These are phyloP conservation scores for Salvelinus fontinalis DNA, from an alignment of 2,113 vertebrate species.

Conservation along the genomic window DNA sequence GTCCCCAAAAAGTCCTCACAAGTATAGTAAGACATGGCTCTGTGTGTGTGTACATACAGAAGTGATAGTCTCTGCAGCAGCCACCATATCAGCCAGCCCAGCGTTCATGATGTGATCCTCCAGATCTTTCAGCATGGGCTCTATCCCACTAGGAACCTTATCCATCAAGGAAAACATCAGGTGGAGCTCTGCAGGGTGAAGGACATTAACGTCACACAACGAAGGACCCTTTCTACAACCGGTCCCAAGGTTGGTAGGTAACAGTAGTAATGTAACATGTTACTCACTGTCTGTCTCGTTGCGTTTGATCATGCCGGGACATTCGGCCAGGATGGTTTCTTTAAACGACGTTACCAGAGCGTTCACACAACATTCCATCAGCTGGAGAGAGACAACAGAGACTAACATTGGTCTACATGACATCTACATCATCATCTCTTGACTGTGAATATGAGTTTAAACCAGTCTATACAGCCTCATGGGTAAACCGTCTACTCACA, in stretches of 20 bases:
- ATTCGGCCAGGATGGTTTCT: conserved; percentile 98
- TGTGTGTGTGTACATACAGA: conserved; percentile 81
- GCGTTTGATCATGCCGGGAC: conserved; percentile 98
- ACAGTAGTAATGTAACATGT: conserved; percentile 31
- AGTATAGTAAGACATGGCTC: too few relatives aligned
- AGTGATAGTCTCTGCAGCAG: conserved; percentile 96
- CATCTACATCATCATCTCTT: neutral
- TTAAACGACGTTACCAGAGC: conserved; percentile 97
- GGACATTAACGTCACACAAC: neutral
- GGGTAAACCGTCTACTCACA: conserved; percentile 77
- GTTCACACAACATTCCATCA: conserved; percentile 99
- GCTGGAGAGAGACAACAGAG: conserved; percentile 68
- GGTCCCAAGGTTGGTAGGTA: neutral
- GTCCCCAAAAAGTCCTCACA: too few relatives aligned
- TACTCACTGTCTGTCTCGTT: conserved; percentile 99
- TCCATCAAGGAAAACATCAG: conserved; percentile 99
- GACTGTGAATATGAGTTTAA: neutral
- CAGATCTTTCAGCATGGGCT: conserved; percentile 97
- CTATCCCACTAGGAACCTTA: conserved; percentile 96
- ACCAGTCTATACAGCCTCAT: neutral
- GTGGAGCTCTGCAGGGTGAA: conserved; percentile 82
- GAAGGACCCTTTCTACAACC: neutral
- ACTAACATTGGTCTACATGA: neutral
- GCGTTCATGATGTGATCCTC: conserved; percentile 99
- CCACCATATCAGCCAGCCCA: conserved; percentile 98